These are phyloP conservation scores for Myotis lucifugus DNA, from an alignment of 2,113 vertebrate genomes.

Conservation along the genomic window DNA sequence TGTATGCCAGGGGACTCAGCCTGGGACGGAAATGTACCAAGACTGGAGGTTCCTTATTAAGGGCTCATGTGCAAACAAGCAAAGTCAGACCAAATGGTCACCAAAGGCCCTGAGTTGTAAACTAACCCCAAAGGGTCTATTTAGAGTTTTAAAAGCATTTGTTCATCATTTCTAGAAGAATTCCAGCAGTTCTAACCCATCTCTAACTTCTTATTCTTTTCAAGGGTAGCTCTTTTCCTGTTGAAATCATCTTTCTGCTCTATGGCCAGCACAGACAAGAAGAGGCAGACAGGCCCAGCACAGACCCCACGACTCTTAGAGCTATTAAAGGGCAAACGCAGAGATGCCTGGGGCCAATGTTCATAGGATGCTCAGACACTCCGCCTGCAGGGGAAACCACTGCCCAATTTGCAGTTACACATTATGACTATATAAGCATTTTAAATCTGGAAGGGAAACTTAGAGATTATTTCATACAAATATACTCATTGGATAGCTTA, in stretches of 20 bases:
- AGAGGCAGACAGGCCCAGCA: background rate
- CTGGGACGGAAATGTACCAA: background rate
- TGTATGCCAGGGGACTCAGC: background rate
- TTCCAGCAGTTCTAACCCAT: background rate
- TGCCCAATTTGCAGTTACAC: background rate
- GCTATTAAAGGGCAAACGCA: background rate
- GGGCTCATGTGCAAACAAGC: background rate
- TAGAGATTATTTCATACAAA: constrained; percentile 16
- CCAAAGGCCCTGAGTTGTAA: background rate
- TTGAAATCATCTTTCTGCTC: constrained; percentile 4
- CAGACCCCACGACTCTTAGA: background rate
- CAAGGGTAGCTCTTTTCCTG: background rate
- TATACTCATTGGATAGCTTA: background rate
- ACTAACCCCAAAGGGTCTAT: background rate
- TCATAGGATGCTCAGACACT: background rate
- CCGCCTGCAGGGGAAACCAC: background rate
- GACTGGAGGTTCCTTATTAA: background rate
- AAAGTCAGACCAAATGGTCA: background rate
- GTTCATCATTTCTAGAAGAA: constrained; percentile 6
- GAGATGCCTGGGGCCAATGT: background rate
- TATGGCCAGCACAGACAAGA: background rate
- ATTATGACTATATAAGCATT: background rate
- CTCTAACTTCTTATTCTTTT: background rate
- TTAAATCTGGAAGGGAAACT: background rate
- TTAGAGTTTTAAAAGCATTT: background rate